Evolutionary conservation across 92 coral and sea anemone genomes (phyloP), one percentile per base, ranked within the genome.

Genomic region (Siderastrea radians): DNA sequence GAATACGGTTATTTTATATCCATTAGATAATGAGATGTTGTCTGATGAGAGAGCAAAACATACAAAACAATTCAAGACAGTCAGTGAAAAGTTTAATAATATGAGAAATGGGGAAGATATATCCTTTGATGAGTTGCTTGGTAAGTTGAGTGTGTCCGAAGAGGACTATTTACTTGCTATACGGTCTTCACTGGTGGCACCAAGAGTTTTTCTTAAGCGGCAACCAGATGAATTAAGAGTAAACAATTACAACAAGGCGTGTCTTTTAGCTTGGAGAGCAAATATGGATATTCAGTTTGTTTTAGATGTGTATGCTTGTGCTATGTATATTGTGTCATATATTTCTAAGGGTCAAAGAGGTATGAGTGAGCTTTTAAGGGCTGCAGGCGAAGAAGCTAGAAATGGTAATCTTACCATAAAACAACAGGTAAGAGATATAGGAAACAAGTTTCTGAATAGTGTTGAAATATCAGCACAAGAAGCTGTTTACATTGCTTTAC

Each of bases 301-400:
- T 26, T 26, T 26, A 12, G 94, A 93, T 90, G 90, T 90, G 3
- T 90, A 87, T 86, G 92, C 94, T 49, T 82, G 96, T 90, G 96
- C 96, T 64, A 65, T 90, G 78, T 88, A 89, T 15, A 78, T 92
- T 49, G 92, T 83, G 1, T 74, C 80, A 0, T 93, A 90, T 78
- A 92, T 92, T n/a, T 92, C 95, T 26, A 92, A 92, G 82, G 89
- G 90, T 52, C 93, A 92, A 59, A 92, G 64, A 89, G 95, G 87
- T 17, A 92, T 92, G 90, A 88, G 93, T 89, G 95, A 92, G 46
- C 83, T 92, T 45, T 57, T 83, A 75, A 16, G 85, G 63, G 19
- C 49, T 49, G 89, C 94, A 12, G 82, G 93, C 73, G 89, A 79
- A 11, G 94, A 91, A 76, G 88, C 64, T 13, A 54, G 82, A 19